phyloP scores from a whole-genome alignment of 1,140 invertebrate species.

The Euglossa dilemma region DNA sequence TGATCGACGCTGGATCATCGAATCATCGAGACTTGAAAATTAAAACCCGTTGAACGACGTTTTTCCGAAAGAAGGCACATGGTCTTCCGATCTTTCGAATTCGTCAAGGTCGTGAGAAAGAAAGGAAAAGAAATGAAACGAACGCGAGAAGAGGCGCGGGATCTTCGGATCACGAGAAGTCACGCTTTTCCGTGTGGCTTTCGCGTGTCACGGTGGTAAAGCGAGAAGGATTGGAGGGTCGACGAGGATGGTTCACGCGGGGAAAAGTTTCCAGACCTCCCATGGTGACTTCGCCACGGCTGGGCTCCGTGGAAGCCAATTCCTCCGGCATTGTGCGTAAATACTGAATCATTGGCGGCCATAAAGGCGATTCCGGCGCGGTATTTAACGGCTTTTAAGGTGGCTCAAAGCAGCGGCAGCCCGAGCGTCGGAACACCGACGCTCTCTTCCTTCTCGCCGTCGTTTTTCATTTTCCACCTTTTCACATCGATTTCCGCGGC shows the following conservation, averaged over 20 bases:
- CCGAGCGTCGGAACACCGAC: constrained; percentile 23
- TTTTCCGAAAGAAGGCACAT: background rate
- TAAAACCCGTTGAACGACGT: background rate
- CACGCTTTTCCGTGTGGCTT: constrained; percentile 45
- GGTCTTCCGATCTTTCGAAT: constrained; percentile 21
- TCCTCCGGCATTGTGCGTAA: constrained; percentile 76
- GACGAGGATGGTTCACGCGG: background rate
- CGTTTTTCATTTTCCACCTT: constrained; percentile 75
- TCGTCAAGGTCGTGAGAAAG: constrained; percentile 46
- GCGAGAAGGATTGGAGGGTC: background rate
- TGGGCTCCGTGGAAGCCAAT: constrained; percentile 74
- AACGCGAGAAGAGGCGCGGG: background rate
- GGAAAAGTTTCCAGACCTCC: constrained; percentile 68
- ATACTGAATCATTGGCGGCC: constrained; percentile 76
- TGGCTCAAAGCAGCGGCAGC: constrained; percentile 30
- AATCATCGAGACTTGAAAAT: background rate
- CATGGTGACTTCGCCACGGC: constrained; percentile 63
- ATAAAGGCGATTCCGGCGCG: constrained; percentile 55
- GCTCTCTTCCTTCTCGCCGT: constrained; percentile 30
- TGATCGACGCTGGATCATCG: background rate
- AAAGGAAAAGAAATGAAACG: constrained; percentile 25
- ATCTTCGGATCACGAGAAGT: constrained; percentile 15
- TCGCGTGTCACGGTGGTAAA: constrained; percentile 57
- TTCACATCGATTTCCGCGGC: constrained; percentile 71
- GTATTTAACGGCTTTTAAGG: constrained; percentile 77